A percentile compares a stretch with the other conserved stretches of the same genome.
Evolutionary conservation across 2,888 invertebrate species (phyloP).

Genomic region (Pristionchus mayeri): DNA sequence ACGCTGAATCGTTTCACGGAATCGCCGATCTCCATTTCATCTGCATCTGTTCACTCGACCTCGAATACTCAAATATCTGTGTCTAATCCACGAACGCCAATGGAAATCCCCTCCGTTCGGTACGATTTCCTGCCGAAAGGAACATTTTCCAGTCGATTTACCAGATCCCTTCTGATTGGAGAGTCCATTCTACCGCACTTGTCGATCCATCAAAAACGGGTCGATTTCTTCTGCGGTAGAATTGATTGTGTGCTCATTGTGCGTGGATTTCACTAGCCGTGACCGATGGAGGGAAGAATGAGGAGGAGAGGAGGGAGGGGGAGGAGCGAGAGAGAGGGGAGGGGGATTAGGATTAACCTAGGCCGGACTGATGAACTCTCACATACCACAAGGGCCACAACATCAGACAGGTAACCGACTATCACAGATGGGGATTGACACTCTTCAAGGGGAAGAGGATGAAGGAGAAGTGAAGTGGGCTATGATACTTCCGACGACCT

Average conservation of each 20-base stretch:
- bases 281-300: neutral
- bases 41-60: too few species aligned
- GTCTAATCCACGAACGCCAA: too few species aligned
- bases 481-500: conserved; percentile 2
- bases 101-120: too few species aligned
- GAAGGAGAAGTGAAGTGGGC: neutral
- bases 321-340: too few species aligned
- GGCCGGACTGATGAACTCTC: conserved; percentile 13
- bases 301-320: neutral
- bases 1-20: too few species aligned
- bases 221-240: neutral
- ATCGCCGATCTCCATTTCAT: too few species aligned
- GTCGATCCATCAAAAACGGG: conserved; percentile 9
- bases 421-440: conserved; percentile 4
- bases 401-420: conserved; percentile 16
- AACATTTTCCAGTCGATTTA: neutral
- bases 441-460: conserved; percentile 12
- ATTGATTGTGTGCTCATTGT: conserved; percentile 7
- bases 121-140: neutral
- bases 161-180: neutral
- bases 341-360: conserved; percentile 20
- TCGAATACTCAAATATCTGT: too few species aligned
- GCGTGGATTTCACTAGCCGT: neutral
- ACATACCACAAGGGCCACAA: neutral
- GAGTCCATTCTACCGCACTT: neutral